These are phyloP conservation scores for Creontiades dilutus DNA, from an alignment of 2,888 invertebrate genomes.

Conservation along the genomic window DNA sequence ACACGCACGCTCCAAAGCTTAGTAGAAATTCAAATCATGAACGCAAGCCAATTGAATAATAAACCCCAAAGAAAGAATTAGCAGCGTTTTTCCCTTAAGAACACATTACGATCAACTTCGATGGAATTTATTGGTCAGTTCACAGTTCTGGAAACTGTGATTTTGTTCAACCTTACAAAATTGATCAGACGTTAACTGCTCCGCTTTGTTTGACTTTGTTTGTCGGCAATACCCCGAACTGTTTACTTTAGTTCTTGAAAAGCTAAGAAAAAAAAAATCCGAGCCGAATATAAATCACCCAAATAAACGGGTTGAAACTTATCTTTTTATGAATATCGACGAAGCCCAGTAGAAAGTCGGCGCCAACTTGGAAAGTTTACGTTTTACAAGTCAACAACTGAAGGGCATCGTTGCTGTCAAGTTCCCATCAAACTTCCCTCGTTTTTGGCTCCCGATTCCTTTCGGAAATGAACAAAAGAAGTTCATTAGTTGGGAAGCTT, in stretches of 20 bases:
- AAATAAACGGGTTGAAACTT: slow-evolving; percentile 27
- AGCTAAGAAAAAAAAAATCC: not conserved
- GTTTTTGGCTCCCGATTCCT: slow-evolving; percentile 16
- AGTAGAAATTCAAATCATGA: too few relatives aligned
- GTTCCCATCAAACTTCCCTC: slow-evolving; percentile 26
- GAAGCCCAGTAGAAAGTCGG: slow-evolving; percentile 29
- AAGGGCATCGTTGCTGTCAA: slow-evolving; percentile 39
- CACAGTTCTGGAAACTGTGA: too few relatives aligned
- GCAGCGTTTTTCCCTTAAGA: too few relatives aligned
- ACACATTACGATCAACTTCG: too few relatives aligned
- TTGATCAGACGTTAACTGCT: too few relatives aligned
- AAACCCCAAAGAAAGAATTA: too few relatives aligned
- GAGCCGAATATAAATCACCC: slow-evolving; percentile 25
- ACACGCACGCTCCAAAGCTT: too few relatives aligned
- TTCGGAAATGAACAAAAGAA: slow-evolving; percentile 32
- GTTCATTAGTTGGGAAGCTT: slow-evolving; percentile 26
- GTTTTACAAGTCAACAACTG: slow-evolving; percentile 25
- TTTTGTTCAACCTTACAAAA: too few relatives aligned
- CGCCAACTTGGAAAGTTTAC: slow-evolving; percentile 23
- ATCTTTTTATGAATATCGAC: slow-evolving; percentile 38
- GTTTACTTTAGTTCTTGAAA: slow-evolving; percentile 11
- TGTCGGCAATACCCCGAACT: not conserved
- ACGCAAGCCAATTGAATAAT: too few relatives aligned
- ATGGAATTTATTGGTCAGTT: too few relatives aligned
- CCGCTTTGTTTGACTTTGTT: not conserved